phyloP scores from a whole-genome alignment of 2,888 invertebrate species.

The Chrysolina oricalcia region DNA sequence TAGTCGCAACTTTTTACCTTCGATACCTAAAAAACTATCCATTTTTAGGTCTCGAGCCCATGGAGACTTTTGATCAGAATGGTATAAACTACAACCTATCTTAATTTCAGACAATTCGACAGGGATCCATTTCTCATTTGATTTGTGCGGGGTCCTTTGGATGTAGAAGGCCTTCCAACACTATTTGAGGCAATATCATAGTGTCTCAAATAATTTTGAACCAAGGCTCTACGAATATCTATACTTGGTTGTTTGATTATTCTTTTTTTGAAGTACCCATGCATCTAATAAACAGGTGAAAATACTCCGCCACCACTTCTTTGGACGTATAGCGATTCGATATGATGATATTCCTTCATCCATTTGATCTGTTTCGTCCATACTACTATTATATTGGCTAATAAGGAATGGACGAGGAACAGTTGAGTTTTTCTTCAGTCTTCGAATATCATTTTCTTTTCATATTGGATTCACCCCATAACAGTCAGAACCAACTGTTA shows the following conservation, averaged over 20 bases:
- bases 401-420: neutral
- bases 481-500: neutral
- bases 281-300: slow-evolving; percentile 24
- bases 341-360: slow-evolving; percentile 25
- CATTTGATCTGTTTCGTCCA: slow-evolving; percentile 17
- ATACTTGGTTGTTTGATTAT: neutral
- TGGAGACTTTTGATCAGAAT: no score
- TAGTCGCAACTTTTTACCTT: no score
- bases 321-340: slow-evolving; percentile 6
- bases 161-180: neutral
- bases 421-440: slow-evolving; percentile 18
- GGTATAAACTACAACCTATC: no score
- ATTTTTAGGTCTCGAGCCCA: no score
- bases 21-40: no score
- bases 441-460: slow-evolving; percentile 6
- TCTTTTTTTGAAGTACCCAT: slow-evolving; percentile 9
- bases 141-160: no score
- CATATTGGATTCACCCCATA: neutral
- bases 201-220: neutral
- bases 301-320: neutral
- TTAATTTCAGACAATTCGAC: no score
- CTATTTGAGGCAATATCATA: neutral
- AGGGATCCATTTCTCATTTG: no score
- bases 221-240: neutral
- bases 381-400: neutral